Evolutionary conservation across 1,140 invertebrate species (phyloP).

Genomic region (Pseudomyrmex concolor): DNA sequence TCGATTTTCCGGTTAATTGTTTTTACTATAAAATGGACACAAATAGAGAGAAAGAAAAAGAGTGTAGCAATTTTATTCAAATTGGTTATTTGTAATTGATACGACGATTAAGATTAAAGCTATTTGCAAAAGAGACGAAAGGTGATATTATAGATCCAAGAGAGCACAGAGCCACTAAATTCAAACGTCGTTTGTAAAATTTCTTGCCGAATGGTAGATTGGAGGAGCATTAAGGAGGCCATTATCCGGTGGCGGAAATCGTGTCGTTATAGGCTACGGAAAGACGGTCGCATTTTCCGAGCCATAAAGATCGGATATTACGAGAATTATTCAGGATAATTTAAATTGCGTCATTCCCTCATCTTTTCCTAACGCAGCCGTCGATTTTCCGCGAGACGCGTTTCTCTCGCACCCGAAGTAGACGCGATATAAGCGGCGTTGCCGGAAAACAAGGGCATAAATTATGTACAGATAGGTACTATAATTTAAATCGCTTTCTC

Average conservation of each 20-base stretch:
- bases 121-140: conserved; percentile 14
- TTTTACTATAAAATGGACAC: not conserved
- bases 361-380: conserved; percentile 15
- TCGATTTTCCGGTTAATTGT: not conserved
- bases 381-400: conserved; percentile 65
- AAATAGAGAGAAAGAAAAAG: not conserved
- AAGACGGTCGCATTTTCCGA: conserved; percentile 80
- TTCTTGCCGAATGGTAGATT: conserved; percentile 31
- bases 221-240: conserved; percentile 71
- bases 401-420: conserved; percentile 26
- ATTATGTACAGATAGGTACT: conserved; percentile 83
- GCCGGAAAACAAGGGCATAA: conserved; percentile 83
- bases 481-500: conserved; percentile 82
- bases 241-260: conserved; percentile 77
- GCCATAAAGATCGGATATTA: conserved; percentile 84
- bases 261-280: conserved; percentile 67
- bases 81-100: not conserved
- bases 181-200: conserved; percentile 55
- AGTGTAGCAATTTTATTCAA: not conserved
- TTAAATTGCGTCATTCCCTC: conserved; percentile 80
- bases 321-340: conserved; percentile 85
- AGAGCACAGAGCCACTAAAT: conserved; percentile 41
- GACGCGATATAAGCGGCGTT: conserved; percentile 24
- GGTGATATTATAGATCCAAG: conserved; percentile 23
- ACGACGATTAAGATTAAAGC: conserved; percentile 23